These are phyloP conservation scores for Gymnoscopelus microlampas DNA, from an alignment of 2,797 vertebrate genomes.

Conservation along the genomic window DNA sequence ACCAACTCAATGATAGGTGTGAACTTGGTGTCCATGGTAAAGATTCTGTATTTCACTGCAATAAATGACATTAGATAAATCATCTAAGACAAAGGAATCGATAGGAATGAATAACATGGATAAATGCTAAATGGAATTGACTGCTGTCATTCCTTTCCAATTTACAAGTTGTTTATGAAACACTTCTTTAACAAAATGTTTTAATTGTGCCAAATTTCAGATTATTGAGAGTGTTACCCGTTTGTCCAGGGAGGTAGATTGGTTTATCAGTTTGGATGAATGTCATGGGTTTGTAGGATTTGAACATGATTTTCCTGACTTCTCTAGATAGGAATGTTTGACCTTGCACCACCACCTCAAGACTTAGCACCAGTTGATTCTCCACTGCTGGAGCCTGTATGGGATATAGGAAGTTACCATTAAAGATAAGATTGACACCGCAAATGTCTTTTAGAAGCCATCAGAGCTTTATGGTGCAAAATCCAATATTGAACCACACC, in stretches of 20 bases:
- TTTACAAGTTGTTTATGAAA: neutral
- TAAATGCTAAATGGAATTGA: too few relatives aligned
- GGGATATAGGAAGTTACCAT: neutral
- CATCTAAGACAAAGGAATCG: too few relatives aligned
- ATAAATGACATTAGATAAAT: constrained; percentile 5
- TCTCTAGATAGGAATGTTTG: constrained; percentile 74
- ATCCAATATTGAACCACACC: too few relatives aligned
- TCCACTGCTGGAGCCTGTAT: constrained; percentile 61
- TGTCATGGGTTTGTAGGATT: constrained; percentile 59
- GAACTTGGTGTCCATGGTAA: constrained; percentile 81
- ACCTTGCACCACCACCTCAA: constrained; percentile 78
- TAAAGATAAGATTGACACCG: neutral
- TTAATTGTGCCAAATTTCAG: neutral
- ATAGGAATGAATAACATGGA: too few relatives aligned
- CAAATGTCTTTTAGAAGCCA: neutral
- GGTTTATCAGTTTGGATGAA: constrained; percentile 92
- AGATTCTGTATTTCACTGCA: constrained; percentile 86
- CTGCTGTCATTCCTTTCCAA: neutral
- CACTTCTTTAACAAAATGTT: neutral
- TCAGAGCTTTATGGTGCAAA: too few relatives aligned
- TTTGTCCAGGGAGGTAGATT: constrained; percentile 88
- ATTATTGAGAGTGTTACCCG: constrained; percentile 67
- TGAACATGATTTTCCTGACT: constrained; percentile 77
- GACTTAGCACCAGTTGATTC: constrained; percentile 10
- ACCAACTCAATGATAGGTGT: constrained; percentile 62